These are phyloP conservation scores for Koerneria pararmatus DNA, from an alignment of 2,888 invertebrate genomes.

Conservation along the genomic window DNA sequence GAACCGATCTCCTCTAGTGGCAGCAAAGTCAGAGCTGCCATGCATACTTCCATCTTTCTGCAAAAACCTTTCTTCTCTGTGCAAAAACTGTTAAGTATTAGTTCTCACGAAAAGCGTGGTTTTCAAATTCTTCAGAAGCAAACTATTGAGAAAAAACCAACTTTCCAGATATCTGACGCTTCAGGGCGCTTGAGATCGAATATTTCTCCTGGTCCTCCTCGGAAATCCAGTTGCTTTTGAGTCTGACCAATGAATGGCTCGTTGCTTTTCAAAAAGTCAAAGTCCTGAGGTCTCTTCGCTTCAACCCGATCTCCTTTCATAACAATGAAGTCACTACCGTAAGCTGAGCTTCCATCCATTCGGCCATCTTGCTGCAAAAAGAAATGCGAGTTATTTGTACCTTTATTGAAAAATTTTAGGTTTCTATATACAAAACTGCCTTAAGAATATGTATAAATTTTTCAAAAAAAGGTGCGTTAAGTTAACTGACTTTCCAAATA, in stretches of 20 bases:
- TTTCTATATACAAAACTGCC: not conserved
- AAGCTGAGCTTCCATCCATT: constrained; percentile 25
- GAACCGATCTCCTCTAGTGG: constrained; percentile 20
- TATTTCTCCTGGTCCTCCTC: constrained; percentile 25
- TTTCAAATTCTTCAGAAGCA: too few species aligned
- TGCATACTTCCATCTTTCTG: constrained; percentile 22
- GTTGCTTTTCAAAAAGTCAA: constrained; percentile 26
- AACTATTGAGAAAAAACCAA: not conserved
- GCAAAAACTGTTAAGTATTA: too few species aligned
- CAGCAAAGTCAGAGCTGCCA: constrained; percentile 15
- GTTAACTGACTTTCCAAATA: constrained; percentile 29
- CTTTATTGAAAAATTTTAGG: not conserved
- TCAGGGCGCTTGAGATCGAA: constrained; percentile 22
- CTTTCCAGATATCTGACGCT: constrained; percentile 28
- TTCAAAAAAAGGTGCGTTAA: not conserved
- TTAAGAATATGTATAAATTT: not conserved
- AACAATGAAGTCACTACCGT: constrained; percentile 27
- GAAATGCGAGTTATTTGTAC: constrained; percentile 5
- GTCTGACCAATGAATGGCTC: constrained; percentile 23
- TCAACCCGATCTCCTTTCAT: constrained; percentile 28
- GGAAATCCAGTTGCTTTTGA: not conserved
- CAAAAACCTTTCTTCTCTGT: not conserved
- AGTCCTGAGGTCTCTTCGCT: constrained; percentile 25
- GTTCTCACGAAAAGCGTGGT: not conserved
- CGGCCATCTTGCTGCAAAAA: constrained; percentile 22